A percentile compares a stretch with the other conserved stretches of the same genome.
Conservation (phyloP, 1,140 invertebrate species). For the Cepaea nemoralis region DNA sequence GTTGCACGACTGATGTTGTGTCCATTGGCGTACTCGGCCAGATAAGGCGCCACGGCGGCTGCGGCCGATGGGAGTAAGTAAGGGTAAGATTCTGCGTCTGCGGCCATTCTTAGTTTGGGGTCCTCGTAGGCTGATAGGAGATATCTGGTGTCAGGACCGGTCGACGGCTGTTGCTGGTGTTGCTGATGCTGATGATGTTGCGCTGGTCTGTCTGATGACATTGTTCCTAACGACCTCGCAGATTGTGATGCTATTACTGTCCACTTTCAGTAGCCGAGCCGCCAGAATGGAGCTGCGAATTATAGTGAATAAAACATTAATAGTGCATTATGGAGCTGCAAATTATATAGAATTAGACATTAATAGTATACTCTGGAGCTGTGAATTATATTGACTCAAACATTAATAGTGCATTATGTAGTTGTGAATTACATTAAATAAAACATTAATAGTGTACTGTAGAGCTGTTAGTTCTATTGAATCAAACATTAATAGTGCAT, state of each 20-base stretch:
- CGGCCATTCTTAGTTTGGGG: slow-evolving; percentile 25
- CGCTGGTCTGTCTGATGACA: slow-evolving; percentile 14
- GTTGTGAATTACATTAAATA: no score
- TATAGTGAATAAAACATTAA: no score
- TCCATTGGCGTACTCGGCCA: slow-evolving; percentile 6
- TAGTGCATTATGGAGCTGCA: no score
- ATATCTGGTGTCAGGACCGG: background rate
- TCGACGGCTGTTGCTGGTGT: slow-evolving; percentile 11
- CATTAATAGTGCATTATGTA: no score
- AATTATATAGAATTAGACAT: no score
- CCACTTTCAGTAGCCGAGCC: background rate
- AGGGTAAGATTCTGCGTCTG: slow-evolving; percentile 12
- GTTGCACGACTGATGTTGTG: slow-evolving; percentile 2
- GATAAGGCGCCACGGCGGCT: slow-evolving; percentile 4
- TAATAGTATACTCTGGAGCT: no score
- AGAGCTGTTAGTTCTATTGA: no score
- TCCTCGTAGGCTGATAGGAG: slow-evolving; percentile 23
- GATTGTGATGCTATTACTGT: background rate
- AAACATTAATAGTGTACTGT: no score
- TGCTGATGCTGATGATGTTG: slow-evolving; percentile 27
- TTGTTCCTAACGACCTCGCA: background rate
- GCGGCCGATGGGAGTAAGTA: slow-evolving; percentile 5
- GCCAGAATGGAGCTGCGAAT: background rate
- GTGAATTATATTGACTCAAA: no score
- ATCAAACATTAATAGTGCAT: no score